A percentile compares a stretch with the other conserved stretches of the same genome.
Conservation (phyloP, 1,140 invertebrate genomes). For the Goniozus legneri region DNA sequence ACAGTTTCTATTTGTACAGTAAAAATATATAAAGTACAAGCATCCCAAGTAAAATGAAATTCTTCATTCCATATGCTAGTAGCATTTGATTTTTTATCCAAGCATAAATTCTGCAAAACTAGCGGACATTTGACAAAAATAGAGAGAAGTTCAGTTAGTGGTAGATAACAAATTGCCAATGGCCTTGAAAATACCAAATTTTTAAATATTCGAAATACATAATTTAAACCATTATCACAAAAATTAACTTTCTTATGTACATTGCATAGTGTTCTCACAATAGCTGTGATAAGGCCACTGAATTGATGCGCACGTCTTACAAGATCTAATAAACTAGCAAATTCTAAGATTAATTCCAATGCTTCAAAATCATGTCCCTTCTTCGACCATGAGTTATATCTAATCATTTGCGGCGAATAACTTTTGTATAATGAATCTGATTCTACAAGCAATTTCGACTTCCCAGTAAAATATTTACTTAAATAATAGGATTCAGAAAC, state of each 20-base stretch:
- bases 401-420: conserved; percentile 38
- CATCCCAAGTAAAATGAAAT: conserved; percentile 37
- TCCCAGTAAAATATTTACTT: conserved; percentile 42
- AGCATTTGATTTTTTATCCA: conserved; percentile 23
- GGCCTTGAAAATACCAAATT: conserved; percentile 46
- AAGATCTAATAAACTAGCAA: conserved; percentile 33
- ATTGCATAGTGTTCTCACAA: conserved; percentile 33
- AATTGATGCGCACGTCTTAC: conserved; percentile 50
- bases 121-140: conserved; percentile 23
- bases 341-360: conserved; percentile 40
- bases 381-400: conserved; percentile 37
- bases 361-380: conserved; percentile 39
- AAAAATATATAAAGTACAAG: conserved; percentile 42
- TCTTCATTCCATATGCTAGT: conserved; percentile 33
- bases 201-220: conserved; percentile 39
- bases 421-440: conserved; percentile 33
- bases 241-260: conserved; percentile 34
- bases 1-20: conserved; percentile 39
- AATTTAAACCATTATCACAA: conserved; percentile 34
- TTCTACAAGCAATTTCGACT: conserved; percentile 19
- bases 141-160: conserved; percentile 32
- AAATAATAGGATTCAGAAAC: conserved; percentile 37
- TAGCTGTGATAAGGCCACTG: conserved; percentile 43
- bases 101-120: conserved; percentile 28
- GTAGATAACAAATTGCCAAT: conserved; percentile 32